Evolutionary conservation across 2,888 invertebrate species (phyloP).

Genomic region (Troilus luridus): DNA sequence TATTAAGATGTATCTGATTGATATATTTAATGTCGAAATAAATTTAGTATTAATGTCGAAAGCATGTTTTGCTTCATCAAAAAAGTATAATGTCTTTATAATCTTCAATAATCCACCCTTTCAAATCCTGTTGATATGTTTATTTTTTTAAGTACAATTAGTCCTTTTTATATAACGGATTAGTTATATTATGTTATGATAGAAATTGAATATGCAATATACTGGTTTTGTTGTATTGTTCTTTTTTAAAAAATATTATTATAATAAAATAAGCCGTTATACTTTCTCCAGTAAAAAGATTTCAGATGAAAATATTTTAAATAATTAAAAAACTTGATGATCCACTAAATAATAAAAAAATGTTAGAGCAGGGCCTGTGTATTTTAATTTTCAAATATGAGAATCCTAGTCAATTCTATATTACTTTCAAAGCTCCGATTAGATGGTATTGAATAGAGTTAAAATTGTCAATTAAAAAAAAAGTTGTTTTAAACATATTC

Average conservation of each 20-base stretch:
- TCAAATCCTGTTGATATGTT: not conserved
- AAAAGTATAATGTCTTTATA: slow-evolving; percentile 16
- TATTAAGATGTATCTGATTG: slow-evolving; percentile 63
- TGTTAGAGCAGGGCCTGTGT: not conserved
- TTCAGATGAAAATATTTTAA: not conserved
- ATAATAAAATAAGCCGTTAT: not conserved
- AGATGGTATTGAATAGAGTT: not conserved
- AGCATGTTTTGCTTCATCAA: slow-evolving; percentile 59
- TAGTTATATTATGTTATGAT: not conserved
- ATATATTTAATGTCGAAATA: slow-evolving; percentile 63
- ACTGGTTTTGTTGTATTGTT: not conserved
- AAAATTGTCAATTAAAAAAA: not conserved
- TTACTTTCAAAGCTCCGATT: not conserved
- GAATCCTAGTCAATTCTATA: not conserved
- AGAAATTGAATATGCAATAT: slow-evolving; percentile 35
- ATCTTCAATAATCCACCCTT: slow-evolving; percentile 8
- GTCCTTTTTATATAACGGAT: not conserved
- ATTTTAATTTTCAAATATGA: not conserved
- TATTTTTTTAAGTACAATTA: not conserved
- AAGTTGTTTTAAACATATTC: not conserved
- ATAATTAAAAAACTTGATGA: not conserved
- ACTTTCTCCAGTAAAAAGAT: not conserved
- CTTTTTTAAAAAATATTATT: not conserved
- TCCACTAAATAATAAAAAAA: not conserved
- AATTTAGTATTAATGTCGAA: slow-evolving; percentile 64